Evolutionary conservation across 2,888 invertebrate species (phyloP), one percentile per base, ranked within the genome.

Genomic region (Nowickia ferox): DNA sequence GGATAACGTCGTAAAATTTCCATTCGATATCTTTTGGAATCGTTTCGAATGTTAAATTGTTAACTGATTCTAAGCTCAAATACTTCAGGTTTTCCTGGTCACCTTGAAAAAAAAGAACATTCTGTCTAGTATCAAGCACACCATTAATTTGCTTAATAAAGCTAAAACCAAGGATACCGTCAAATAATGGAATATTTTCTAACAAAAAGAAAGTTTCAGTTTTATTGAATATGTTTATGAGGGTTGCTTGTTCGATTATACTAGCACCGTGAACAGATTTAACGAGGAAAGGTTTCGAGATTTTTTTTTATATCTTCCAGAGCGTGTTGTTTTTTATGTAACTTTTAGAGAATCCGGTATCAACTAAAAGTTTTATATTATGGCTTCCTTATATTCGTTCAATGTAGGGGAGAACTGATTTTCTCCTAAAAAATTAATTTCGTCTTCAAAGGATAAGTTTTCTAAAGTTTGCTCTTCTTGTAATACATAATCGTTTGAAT

Each of bases 91-190:
- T 59, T 61, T 69, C 84, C 9, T 75, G 71, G 9, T 79, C 77
- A 13, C 78, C 71, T 74, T 46, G 17, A 84, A 87, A 51, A 22
- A 22, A 66, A 22, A 48, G 2, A 51, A 63, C 11, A 53, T 19
- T 4, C 5, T 48, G 17, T 10, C 38, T 6, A 1, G 82, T n/a
- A 75, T 87, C 78, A 11, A 86, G 17, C 15, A 65, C 22, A 22
- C 65, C 46, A n/a, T 65, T 48, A 13, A 48, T 65, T 15, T 15
- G 6, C 40, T 74, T 84, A 1, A 86, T 61, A 72, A 88, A 87
- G 42, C 65, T 75, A 59, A 82, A 88, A 0, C 87, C 87, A 8
- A 87, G 71, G 8, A 87, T 88, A 1, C 86, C 86, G 44, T 87
- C 84, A 19, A 87, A 86, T 9, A 71, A 65, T 75, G 71, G 65